Evolutionary conservation across 2,113 vertebrate genomes (phyloP).

Genomic region (Saimiri boliviensis): DNA sequence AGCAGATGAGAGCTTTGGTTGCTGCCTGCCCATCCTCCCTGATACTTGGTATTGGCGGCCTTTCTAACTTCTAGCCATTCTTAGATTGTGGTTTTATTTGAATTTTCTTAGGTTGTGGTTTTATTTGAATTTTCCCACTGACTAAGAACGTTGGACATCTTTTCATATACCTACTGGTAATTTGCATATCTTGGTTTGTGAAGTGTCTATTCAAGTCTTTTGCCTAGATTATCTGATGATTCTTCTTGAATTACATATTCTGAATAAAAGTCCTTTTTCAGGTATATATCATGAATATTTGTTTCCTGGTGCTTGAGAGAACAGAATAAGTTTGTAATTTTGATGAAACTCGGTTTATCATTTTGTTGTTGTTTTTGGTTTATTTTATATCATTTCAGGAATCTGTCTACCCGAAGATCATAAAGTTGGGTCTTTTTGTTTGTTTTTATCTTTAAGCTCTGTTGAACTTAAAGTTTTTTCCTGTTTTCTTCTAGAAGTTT

Average conservation of each 20-base stretch:
- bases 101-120: not conserved
- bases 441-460: not conserved
- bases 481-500: not conserved
- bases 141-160: not conserved
- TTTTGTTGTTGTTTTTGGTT: not conserved
- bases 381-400: not conserved
- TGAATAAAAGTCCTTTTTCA: not conserved
- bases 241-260: not conserved
- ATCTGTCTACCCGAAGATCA: not conserved
- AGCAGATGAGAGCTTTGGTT: not conserved
- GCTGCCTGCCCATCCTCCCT: not conserved
- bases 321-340: not conserved
- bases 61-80: not conserved
- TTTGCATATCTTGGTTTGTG: not conserved
- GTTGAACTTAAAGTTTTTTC: not conserved
- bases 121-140: not conserved
- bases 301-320: not conserved
- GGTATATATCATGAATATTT: not conserved
- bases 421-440: not conserved
- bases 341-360: not conserved
- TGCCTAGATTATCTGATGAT: not conserved
- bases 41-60: accelerated
- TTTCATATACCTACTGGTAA: not conserved
- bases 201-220: not conserved
- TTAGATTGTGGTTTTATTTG: not conserved